phyloP scores from a whole-genome alignment of 1,140 invertebrate species.

The Macrotrachela quadricornifera region DNA sequence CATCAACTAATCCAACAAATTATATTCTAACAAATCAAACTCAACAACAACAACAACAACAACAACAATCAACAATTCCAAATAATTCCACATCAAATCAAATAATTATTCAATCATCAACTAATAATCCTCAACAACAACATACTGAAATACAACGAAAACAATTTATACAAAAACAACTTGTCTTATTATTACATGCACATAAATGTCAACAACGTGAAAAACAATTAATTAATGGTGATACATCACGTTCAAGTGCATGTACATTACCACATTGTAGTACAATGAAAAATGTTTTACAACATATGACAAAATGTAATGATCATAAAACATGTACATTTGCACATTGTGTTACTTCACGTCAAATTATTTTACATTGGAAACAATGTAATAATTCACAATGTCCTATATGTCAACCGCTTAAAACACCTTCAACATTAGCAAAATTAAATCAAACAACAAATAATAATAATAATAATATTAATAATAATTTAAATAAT shows the following conservation, averaged over 20 bases:
- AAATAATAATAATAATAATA: slow-evolving; percentile 1
- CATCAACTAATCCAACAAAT: background rate
- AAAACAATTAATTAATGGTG: too few species aligned
- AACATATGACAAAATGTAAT: slow-evolving; percentile 91
- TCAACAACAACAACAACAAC: background rate
- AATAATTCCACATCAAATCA: background rate
- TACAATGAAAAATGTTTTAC: slow-evolving; percentile 97
- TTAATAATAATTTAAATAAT: background rate
- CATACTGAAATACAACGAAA: slow-evolving; percentile 1
- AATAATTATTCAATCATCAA: background rate
- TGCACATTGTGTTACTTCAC: slow-evolving; percentile 87
- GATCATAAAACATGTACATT: slow-evolving; percentile 43
- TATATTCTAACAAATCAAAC: background rate
- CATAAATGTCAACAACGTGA: slow-evolving; percentile 54
- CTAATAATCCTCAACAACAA: background rate
- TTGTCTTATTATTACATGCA: slow-evolving; percentile 83
- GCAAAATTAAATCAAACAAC: slow-evolving; percentile 4
- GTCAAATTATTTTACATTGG: slow-evolving; percentile 97
- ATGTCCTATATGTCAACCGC: slow-evolving; percentile 87
- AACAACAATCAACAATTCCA: background rate
- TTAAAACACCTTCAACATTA: slow-evolving; percentile 42
- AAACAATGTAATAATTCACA: slow-evolving; percentile 81
- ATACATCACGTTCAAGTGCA: too few species aligned
- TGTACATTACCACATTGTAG: slow-evolving; percentile 86
- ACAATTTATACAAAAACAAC: slow-evolving; percentile 35